Base-by-base conservation (phyloP, 2,888 invertebrate genomes). In the Scrobipalpa atriplicella region DNA sequence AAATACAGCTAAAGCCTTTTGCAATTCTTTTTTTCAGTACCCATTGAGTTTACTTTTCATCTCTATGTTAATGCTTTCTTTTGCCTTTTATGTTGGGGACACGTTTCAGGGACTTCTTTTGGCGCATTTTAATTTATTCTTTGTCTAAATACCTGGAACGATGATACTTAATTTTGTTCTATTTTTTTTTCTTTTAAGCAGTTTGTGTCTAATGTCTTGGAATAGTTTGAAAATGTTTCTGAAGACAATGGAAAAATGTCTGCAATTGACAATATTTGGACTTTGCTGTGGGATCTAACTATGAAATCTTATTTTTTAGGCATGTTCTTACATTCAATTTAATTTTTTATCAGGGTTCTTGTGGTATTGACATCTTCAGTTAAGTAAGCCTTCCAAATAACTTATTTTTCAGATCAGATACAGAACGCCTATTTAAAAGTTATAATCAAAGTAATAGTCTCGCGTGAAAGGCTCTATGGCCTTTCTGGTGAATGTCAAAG, bases 11-110 rank as follows among this genome's bases (percentile, higher is more conserved):
- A 43, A 66, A 66, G 19, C 36, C 58, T 69, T 71, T 69, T 68
- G 69, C 69, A 71, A 71, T 70, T 70, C 67, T 68, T 64, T 69
- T 64, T 67, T 74, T 73, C 67, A 61, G 65, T 65, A 47, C 67
- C 68, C 68, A 69, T 71, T 66, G 62, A 69, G 74, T 73, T 75
- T 75, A 67, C 72, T 71, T 75, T 75, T 75, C 73, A 77, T 77
- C 61, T 75, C 70, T 73, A 75, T 74, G 75, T 69, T 69, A 74
- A 75, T 75, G 70, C 69, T 52, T 67, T 67, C 58, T 51, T 64
- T 64, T 43, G 39, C 58, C 29, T 52, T 60, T 68, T 60, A 18
- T 21, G 47, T 67, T 51, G 56, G 41, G 60, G 58, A 36, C 62
- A 54, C 39, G 36, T 56, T 64, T 21, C 1, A 52, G 38, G 16